These are phyloP conservation scores for Xyrichtys novacula DNA, from an alignment of 2,797 vertebrate genomes.

Conservation along the genomic window DNA sequence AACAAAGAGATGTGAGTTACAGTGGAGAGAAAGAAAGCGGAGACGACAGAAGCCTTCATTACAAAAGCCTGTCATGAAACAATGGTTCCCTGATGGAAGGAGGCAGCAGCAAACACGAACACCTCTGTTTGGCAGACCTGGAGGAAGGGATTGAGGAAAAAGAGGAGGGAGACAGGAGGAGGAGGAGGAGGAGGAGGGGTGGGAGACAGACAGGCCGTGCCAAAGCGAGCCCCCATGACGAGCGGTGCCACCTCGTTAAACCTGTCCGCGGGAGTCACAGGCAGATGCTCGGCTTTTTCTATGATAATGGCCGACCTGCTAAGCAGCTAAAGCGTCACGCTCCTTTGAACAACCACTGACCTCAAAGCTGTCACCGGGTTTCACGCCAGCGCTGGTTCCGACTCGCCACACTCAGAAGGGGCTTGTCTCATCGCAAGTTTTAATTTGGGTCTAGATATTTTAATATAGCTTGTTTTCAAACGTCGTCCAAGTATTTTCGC, in stretches of 20 bases:
- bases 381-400: slow-evolving; percentile 47
- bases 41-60: slow-evolving; percentile 51
- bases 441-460: slow-evolving; percentile 34
- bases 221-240: slow-evolving; percentile 59
- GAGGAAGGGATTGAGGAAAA: slow-evolving; percentile 25
- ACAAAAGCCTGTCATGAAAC: slow-evolving; percentile 63
- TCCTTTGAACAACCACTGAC: slow-evolving; percentile 73
- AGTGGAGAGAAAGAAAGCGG: slow-evolving; percentile 40
- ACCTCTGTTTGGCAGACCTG: slow-evolving; percentile 53
- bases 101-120: slow-evolving; percentile 58
- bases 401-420: slow-evolving; percentile 37
- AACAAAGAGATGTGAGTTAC: slow-evolving; percentile 50
- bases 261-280: slow-evolving; percentile 69
- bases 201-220: slow-evolving; percentile 54
- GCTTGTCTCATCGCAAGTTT: slow-evolving; percentile 42
- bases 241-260: slow-evolving; percentile 75
- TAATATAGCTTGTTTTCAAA: slow-evolving; percentile 31
- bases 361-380: slow-evolving; percentile 62
- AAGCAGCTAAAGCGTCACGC: slow-evolving; percentile 67
- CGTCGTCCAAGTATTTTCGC: slow-evolving; percentile 7
- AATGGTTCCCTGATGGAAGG: slow-evolving; percentile 66
- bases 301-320: slow-evolving; percentile 73
- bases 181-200: slow-evolving; percentile 3
- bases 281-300: slow-evolving; percentile 73
- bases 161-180: background rate